Evolutionary conservation across 2,888 invertebrate genomes (phyloP), one percentile per base, ranked within the genome.

Genomic region (Salticus scenicus): DNA sequence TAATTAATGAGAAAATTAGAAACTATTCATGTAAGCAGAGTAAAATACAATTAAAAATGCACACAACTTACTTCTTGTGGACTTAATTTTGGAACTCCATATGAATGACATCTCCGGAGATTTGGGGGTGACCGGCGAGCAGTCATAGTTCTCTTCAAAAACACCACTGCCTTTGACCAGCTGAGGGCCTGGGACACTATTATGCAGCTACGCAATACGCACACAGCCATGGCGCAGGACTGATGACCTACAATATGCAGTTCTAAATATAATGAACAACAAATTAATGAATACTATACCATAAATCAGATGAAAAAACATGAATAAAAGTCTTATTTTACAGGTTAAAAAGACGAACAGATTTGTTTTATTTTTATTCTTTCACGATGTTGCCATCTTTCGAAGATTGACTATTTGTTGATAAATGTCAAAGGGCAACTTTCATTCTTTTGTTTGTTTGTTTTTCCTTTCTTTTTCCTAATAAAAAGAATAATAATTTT

Each of bases 201-300:
- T 77, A 84, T 84, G 83, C 83, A 84, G 83, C 83, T 84, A 84
- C 83, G 83, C 77, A 84, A 78, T 72, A 84, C 83, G 83, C 83
- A 84, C 66, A 77, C 77, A 57, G 83, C 83, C 83, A 84, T 84
- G 71, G 83, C 83, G 83, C 83, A 84, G 73, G 83, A 84, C 77
- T 77, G 76, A 75, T 84, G 83, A 84, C 83, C 83, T 84, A 84
- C 51, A 69, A 74, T 57, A 57, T 57, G 24, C 57, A 57, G 57
- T 24, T 57, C 24, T 57, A 24, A 57, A 57, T 57, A 24, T 57
- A 24, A 57, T 24, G 12, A 57, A 8, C 5, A 57, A 57, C 5
- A 17, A 57, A 17, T 57, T 57, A 57, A 57, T 5, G 1, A 57
- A n/a, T 57, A 10, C 24, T 57, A 57, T 1, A 1, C 24, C 4